Evolutionary conservation across 2,797 vertebrate genomes (phyloP), one percentile per base, ranked within the genome.

Genomic region (Apogon talboti): DNA sequence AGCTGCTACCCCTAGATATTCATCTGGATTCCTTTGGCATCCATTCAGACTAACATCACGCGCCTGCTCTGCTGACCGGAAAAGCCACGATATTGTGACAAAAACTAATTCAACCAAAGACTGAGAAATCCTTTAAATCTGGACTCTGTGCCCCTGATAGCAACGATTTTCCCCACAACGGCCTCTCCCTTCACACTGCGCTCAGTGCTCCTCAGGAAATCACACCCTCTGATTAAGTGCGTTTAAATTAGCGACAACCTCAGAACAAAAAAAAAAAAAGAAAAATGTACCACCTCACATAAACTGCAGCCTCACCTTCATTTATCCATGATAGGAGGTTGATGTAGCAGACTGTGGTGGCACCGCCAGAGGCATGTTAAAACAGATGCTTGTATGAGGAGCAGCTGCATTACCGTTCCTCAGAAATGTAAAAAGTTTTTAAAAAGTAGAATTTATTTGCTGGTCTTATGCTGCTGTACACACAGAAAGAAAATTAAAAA

Each of bases 71-170:
- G 67, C 74, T 86, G 89, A 83, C 73, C 83, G 81, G 73, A 71
- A 57, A 64, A 74, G 71, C 83, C 65, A 54, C 81, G 82, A 87
- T 86, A 81, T 70, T 81, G 58, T 38, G 55, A 81, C 56, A 48
- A 78, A 88, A 84, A 74, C 69, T 71, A 84, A 88, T 87, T 79
- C 76, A 74, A 71, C 64, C 79, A 83, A 73, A 79, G 68, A 76
- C 73, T 14, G 41, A 77, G 56, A 87, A 89, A 85, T 84, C 84
- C 76, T 84, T 84, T 78, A 78, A 86, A 86, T 66, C 82, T 59
- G 12, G 60, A 77, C 75, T 74, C 83, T 80, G 74, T 70, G 66
- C 61, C 43, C 50, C 63, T 72, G 83, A 85, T 88, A 76, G 69
- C 76, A 84, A 77, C 5, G 74, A 66, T 79, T 80, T 51, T 48